These are phyloP conservation scores for Sebastiscus tertius DNA, from an alignment of 2,797 vertebrate species.

Conservation along the genomic window DNA sequence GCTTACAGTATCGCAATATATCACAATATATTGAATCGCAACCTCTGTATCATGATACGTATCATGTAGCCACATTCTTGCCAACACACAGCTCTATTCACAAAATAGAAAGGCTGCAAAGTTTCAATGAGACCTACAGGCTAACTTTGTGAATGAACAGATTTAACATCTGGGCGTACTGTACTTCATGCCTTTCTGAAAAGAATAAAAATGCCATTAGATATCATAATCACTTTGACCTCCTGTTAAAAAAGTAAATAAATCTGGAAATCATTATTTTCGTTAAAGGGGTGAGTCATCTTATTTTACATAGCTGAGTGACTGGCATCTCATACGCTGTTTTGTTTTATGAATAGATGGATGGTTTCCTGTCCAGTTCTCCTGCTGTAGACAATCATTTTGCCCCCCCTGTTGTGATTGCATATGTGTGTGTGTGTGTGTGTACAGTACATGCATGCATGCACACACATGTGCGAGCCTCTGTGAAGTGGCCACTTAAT, in stretches of 20 bases:
- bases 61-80: no score
- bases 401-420: slow-evolving; percentile 19
- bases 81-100: neutral
- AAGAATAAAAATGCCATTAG: slow-evolving; percentile 41
- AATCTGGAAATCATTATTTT: slow-evolving; percentile 72
- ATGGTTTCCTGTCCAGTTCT: slow-evolving; percentile 65
- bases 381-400: slow-evolving; percentile 50
- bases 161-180: slow-evolving; percentile 31
- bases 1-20: no score
- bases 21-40: no score
- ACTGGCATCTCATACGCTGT: slow-evolving; percentile 56
- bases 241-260: slow-evolving; percentile 34
- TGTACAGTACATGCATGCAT: slow-evolving; percentile 31
- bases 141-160: slow-evolving; percentile 45
- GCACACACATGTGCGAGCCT: slow-evolving; percentile 50
- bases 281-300: slow-evolving; percentile 48
- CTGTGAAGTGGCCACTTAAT: slow-evolving; percentile 75
- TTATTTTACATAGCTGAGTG: slow-evolving; percentile 63
- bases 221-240: slow-evolving; percentile 63
- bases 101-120: neutral
- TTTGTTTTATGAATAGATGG: slow-evolving; percentile 68
- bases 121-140: neutral
- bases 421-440: slow-evolving; percentile 3
- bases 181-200: slow-evolving; percentile 3
- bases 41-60: no score